These are phyloP conservation scores for Morphnarchus princeps DNA, from an alignment of 2,113 vertebrate genomes.

Conservation along the genomic window DNA sequence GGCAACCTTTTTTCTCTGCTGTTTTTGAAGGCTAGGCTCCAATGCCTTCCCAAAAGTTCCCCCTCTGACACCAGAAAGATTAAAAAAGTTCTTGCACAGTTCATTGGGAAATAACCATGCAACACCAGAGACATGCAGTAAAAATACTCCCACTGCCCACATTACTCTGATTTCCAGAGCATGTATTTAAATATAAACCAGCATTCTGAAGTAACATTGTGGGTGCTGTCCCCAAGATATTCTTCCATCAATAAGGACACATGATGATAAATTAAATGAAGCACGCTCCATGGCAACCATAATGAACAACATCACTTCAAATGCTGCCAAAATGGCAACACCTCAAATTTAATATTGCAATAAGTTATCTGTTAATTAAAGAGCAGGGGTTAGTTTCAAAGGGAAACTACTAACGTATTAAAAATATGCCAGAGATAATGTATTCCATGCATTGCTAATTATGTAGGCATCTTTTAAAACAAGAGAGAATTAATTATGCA, in stretches of 20 bases:
- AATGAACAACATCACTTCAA: not conserved
- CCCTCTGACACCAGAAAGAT: not conserved
- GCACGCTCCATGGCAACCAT: not conserved
- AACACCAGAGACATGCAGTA: not conserved
- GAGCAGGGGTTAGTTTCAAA: conserved; percentile 41
- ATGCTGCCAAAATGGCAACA: conserved; percentile 35
- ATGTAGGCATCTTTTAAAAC: conserved; percentile 21
- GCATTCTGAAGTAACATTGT: not conserved
- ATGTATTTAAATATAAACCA: not conserved
- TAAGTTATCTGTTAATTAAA: conserved; percentile 41
- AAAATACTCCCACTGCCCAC: not conserved
- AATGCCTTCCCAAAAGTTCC: not conserved
- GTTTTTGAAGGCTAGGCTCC: not conserved
- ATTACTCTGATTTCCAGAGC: not conserved
- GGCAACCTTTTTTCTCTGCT: not conserved
- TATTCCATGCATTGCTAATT: conserved; percentile 16
- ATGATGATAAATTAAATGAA: not conserved
- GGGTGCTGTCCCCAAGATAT: conserved; percentile 21
- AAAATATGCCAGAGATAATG: not conserved
- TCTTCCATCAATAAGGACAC: not conserved
- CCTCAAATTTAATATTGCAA: conserved; percentile 36
- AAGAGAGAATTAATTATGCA: conserved; percentile 22
- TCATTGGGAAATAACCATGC: not conserved
- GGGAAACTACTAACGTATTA: conserved; percentile 14
- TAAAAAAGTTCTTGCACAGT: not conserved